Conservation (phyloP, 2,113 vertebrate species). For the Callipepla californica region DNA sequence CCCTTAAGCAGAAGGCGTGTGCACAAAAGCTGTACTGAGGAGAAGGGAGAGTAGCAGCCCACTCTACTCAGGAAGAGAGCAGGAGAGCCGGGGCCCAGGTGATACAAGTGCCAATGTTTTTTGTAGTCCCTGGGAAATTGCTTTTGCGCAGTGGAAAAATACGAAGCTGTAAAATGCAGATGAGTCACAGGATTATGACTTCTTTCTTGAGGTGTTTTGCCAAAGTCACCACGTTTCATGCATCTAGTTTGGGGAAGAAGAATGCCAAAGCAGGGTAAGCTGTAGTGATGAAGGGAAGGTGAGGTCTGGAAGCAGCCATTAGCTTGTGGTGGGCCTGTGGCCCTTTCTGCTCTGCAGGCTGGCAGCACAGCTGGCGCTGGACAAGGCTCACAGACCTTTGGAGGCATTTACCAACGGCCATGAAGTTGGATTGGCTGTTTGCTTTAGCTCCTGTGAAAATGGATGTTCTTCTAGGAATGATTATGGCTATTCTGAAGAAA, state of each 20-base stretch:
- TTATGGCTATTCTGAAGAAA: not conserved
- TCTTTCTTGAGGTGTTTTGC: conserved; percentile 43
- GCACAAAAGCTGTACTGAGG: not conserved
- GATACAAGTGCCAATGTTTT: not conserved
- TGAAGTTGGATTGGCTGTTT: not conserved
- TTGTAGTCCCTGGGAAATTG: not conserved
- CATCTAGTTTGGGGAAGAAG: not conserved
- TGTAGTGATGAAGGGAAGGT: not conserved
- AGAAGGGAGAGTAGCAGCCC: not conserved
- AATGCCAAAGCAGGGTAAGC: not conserved
- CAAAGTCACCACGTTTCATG: conserved; percentile 21
- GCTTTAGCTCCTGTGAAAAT: not conserved
- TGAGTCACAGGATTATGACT: conserved; percentile 58
- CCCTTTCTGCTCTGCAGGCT: not conserved
- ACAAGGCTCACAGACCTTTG: not conserved
- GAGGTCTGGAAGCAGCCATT: not conserved
- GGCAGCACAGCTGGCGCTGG: not conserved
- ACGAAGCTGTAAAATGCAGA: not conserved
- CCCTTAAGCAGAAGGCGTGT: not conserved
- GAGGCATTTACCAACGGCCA: not conserved
- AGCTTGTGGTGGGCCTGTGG: not conserved
- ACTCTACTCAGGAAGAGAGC: not conserved
- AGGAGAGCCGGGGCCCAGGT: not conserved
- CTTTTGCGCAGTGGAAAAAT: conserved; percentile 49
- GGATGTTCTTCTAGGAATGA: not conserved